Evolutionary conservation across 1,140 invertebrate genomes (phyloP).

Genomic region (Bombus superbus): DNA sequence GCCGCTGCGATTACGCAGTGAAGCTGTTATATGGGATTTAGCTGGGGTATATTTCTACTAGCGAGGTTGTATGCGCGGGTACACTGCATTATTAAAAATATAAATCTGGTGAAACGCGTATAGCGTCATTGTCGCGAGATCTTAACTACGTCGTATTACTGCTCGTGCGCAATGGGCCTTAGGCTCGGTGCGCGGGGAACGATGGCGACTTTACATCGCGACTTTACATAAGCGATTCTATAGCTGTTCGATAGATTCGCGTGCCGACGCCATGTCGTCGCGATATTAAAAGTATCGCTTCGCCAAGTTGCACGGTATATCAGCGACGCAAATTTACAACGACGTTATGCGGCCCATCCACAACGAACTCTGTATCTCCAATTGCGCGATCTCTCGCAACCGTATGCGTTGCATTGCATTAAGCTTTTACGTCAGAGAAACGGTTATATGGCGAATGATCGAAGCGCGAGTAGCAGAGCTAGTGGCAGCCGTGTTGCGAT

Average conservation of each 20-base stretch:
- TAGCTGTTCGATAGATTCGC: neutral
- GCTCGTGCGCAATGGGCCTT: neutral
- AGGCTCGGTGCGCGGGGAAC: neutral
- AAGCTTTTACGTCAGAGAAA: neutral
- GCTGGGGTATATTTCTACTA: neutral
- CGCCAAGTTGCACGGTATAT: too few relatives aligned
- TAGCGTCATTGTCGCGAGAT: neutral
- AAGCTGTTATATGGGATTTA: neutral
- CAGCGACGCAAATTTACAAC: too few relatives aligned
- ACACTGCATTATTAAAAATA: neutral
- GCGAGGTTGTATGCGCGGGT: neutral
- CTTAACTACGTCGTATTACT: neutral
- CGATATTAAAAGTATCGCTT: neutral
- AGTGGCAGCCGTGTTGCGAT: slow-evolving; percentile 42
- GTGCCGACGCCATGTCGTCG: too few relatives aligned
- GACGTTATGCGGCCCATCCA: too few relatives aligned
- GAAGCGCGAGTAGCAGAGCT: neutral
- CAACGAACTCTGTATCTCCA: neutral
- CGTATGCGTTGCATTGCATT: too few relatives aligned
- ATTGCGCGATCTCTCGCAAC: neutral
- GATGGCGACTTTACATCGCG: neutral
- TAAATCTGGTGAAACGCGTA: neutral
- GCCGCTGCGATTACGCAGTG: neutral
- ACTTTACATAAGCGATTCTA: neutral
- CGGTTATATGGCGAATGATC: neutral